Conservation (phyloP, 2,113 vertebrate species). For the Ageneiosus marmoratus region DNA sequence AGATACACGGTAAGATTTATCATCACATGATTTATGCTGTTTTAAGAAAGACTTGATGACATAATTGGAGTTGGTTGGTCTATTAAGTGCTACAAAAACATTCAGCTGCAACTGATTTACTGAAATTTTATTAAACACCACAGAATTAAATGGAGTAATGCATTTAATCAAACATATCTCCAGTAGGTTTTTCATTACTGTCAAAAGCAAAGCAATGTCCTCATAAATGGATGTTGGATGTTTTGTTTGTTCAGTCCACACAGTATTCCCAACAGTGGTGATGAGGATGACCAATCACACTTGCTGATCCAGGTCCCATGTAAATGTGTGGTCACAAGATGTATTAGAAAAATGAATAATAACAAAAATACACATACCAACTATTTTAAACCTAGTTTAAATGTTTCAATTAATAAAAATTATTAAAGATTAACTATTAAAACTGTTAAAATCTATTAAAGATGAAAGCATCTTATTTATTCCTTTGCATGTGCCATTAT, state of each 20-base stretch:
- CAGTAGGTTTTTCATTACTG: not conserved
- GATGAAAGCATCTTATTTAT: not conserved
- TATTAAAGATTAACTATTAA: no score
- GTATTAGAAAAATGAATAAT: not conserved
- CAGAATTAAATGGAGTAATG: not conserved
- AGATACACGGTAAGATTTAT: slow-evolving; percentile 57
- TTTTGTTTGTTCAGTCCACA: slow-evolving; percentile 52
- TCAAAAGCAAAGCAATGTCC: not conserved
- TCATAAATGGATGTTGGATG: not conserved
- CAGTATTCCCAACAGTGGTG: slow-evolving; percentile 70
- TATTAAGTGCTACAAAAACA: not conserved
- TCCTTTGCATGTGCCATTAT: not conserved
- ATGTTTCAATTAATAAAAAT: not conserved
- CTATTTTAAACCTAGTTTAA: not conserved
- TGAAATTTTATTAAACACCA: not conserved
- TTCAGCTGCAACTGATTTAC: not conserved
- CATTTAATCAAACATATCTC: not conserved
- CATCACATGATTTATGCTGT: not conserved
- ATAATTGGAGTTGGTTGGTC: not conserved
- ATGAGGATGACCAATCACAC: slow-evolving; percentile 16
- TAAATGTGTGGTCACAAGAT: not conserved
- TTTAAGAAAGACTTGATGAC: not conserved
- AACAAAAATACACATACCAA: not conserved
- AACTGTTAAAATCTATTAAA: not conserved
- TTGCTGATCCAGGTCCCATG: slow-evolving; percentile 3